Evolutionary conservation across 1,140 invertebrate species (phyloP), one percentile per base, ranked within the genome.

Genomic region (Agraylea sexmaculata): DNA sequence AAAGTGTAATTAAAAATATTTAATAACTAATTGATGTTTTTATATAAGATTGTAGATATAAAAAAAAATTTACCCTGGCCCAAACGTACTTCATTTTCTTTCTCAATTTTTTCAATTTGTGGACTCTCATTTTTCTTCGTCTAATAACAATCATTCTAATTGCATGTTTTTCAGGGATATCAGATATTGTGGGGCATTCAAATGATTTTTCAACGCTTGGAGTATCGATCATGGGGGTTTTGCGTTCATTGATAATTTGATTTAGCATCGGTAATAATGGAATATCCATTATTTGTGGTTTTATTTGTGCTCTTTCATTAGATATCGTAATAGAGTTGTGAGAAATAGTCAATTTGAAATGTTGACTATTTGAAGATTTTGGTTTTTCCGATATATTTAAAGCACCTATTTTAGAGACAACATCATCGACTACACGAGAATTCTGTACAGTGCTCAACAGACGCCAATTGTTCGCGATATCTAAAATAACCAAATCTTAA

Each of bases 51-150:
- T 10, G 6, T 16, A 20, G 28, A 36, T 18, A 37, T 12, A 18
- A 33, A 19, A 13, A 39, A 34, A 40, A 43, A 34, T 36, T 50
- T 52, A 73, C 61, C 54, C 82, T 86, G n/a, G 70, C 72, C 71
- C 77, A 80, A 30, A 73, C 66, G 60, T 73, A 78, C 51, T 77
- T 78, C 78, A 86, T 84, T 43, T 63, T 75, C 53, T 82, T 88
- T 39, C 80, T 68, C 18, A 85, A 57, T 59, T 90, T 91, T 52
- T 56, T 79, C 28, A 82, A 64, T 56, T 89, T 85, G 52, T 90
- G 87, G 52, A 79, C 84, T 53, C 80, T 87, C 78, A 92, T 89
- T 63, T 91, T 92, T 23, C 71, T 74, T 30, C 74, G 67, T 27
- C 87, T 71, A 30, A 89, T 88, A 0, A 80, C 75, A 51, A 89